Base-by-base conservation (phyloP, 2,113 vertebrate genomes). In the Gavialis gangeticus region DNA sequence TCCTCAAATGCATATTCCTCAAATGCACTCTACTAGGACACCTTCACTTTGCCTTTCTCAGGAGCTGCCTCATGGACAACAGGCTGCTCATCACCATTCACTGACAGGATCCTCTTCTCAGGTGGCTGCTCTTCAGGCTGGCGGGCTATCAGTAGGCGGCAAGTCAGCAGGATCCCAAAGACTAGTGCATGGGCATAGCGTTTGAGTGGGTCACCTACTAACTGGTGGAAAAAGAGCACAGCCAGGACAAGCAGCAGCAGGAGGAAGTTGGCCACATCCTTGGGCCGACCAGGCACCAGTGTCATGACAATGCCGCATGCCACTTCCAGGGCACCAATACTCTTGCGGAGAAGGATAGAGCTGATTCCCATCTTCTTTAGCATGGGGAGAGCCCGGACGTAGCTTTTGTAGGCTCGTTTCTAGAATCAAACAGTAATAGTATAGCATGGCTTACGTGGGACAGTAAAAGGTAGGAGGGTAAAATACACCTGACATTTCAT, bases 361-460 rank as follows among this genome's bases (percentile, higher is more conserved):
- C 98, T 99, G 96, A 99, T 98, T 83, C 99, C 99, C 86, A 99
- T 98, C 98, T 99, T 99, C 97, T 99, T 99, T 63, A 99, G 97
- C 89, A 99, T 98, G 25, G 99, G 99, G 82, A 99, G 96, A 15
- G 99, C 99, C 92, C 99, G 98, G 92, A 99, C 98, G 18, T 99
- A 99, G 95, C 99, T 99, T 97, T 99, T 99, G 97, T 99, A 99
- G 1, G 99, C 99, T 93, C 99, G 98, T 98, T 99, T 99, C 99
- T 99, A 98, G 64, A 98, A 96, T 54, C 57, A 92, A 93, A 84
- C 62, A 91, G 79, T 25, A 92, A 92, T 0, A 90, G 75, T 0
- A 2, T 1, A 86, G 76, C 58, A 93, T 60, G 94, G n/a, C 76
- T 79, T 58, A 77, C 25, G 71, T 71, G 71, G 91, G 86, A 82